Percentiles rank a stretch among this genome's conserved stretches.
These are phyloP conservation scores for Noctuana brunneofusca DNA, from an alignment of 2,888 invertebrate genomes.

Conservation along the genomic window DNA sequence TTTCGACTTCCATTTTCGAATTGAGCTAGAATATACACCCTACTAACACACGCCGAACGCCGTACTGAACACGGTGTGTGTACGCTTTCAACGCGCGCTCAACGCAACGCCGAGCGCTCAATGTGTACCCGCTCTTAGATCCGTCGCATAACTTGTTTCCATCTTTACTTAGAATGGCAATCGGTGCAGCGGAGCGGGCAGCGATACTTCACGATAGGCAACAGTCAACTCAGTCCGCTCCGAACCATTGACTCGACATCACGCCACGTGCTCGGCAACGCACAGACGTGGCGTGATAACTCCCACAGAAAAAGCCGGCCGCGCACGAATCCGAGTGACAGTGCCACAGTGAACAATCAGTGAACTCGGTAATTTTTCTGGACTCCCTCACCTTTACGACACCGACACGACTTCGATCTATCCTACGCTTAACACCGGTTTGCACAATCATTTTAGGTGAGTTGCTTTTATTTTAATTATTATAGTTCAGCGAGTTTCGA, in stretches of 20 bases:
- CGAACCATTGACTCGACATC: slow-evolving; percentile 61
- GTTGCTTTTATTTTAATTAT: slow-evolving; percentile 20
- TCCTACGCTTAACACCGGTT: slow-evolving; percentile 40
- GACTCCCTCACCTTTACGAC: slow-evolving; percentile 56
- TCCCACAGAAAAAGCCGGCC: slow-evolving; percentile 60
- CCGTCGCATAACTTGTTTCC: slow-evolving; percentile 3
- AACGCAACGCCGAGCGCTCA: no score
- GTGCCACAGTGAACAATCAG: slow-evolving; percentile 73
- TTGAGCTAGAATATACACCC: no score
- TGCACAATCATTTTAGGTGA: slow-evolving; percentile 58
- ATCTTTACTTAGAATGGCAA: slow-evolving; percentile 16
- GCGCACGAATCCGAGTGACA: slow-evolving; percentile 67
- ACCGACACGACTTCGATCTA: slow-evolving; percentile 53
- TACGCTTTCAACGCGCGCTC: no score
- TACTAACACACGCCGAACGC: no score
- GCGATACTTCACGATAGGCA: slow-evolving; percentile 36
- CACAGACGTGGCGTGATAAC: slow-evolving; percentile 60
- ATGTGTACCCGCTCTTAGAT: neutral
- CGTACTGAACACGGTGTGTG: no score
- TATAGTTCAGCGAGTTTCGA: no score
- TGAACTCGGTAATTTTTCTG: slow-evolving; percentile 59
- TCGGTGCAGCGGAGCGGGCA: slow-evolving; percentile 49
- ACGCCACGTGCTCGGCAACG: slow-evolving; percentile 52
- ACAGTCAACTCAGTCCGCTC: slow-evolving; percentile 59
- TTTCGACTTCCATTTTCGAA: no score